phyloP scores from a whole-genome alignment of 2,797 vertebrate species.

The Serranus cabrilla region DNA sequence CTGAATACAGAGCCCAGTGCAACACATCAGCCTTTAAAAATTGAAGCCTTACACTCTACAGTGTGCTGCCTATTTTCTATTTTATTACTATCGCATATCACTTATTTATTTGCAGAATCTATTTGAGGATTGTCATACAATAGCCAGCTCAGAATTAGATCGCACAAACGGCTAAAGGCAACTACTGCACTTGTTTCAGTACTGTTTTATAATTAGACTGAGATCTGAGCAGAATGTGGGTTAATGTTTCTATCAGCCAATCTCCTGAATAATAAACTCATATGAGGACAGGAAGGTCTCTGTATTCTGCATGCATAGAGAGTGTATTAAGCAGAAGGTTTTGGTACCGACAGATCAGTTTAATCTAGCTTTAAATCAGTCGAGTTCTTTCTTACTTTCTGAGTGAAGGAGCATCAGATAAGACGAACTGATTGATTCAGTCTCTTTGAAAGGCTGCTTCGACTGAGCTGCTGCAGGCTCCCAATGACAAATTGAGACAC shows the following conservation, averaged over 20 bases:
- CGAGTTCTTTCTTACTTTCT: constrained; percentile 49
- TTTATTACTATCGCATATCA: neutral
- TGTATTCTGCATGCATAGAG: constrained; percentile 15
- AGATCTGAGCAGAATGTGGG: constrained; percentile 47
- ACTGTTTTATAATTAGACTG: constrained; percentile 51
- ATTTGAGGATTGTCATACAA: constrained; percentile 21
- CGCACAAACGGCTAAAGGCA: constrained; percentile 54
- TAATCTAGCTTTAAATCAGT: constrained; percentile 60
- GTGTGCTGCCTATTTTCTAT: neutral
- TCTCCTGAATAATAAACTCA: constrained; percentile 39
- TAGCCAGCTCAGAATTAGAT: constrained; percentile 38
- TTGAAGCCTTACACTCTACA: neutral
- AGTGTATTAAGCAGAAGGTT: constrained; percentile 6
- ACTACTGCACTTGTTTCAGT: constrained; percentile 46
- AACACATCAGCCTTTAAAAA: constrained; percentile 7
- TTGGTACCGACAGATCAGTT: constrained; percentile 42
- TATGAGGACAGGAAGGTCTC: constrained; percentile 20
- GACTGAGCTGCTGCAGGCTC: constrained; percentile 63
- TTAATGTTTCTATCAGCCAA: constrained; percentile 41
- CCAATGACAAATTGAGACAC: constrained; percentile 75
- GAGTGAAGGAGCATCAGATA: constrained; percentile 71
- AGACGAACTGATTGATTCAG: constrained; percentile 71
- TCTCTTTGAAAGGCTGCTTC: constrained; percentile 62
- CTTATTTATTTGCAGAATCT: constrained; percentile 27
- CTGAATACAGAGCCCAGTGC: neutral